Base-by-base conservation (phyloP, 2,888 invertebrate species). In the Nysson spinosus region DNA sequence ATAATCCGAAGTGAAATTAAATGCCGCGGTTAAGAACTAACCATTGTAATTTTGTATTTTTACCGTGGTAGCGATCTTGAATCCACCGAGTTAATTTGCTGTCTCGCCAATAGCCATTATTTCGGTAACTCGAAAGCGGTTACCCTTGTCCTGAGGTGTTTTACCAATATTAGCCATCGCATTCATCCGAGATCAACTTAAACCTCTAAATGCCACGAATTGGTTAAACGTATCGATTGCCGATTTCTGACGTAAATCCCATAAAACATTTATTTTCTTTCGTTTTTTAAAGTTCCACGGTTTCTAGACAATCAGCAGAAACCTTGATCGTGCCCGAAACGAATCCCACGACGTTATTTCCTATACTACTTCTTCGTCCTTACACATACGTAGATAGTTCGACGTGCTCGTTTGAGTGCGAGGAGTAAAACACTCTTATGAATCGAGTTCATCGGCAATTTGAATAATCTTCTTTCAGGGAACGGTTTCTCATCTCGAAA, bases 321-420 rank as follows among this genome's bases (percentile, higher is more conserved):
- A 72, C 69, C 71, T 78, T 69, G 70, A 77, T 79, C 77, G 71
- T 66, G 69, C 75, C 43, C 54, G 61, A 63, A 67, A 70, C 74
- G 69, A n/a, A 72, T 81, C 81, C 75, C 81, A 79, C 80, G 81
- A 81, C 75, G 73, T 78, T 78, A 73, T 77, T 79, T 74, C 69
- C 74, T 64, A 72, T 71, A 60, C 61, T 67, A 63, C 69, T 70
- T 56, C 70, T 71, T 72, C 49, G 43, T 37, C 47, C 44, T 16
- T 42, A 47, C 56, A 40, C 57, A 60, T 66, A 44, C 52, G 16
- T 17, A 4, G 30, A n/a, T n/a, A 32, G 26, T 40, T 56, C 57
- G 46, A 55, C 64, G 69, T 74, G 70, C 69, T 72, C 64, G 76
- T 69, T 75, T 75, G 62, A 68, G 71, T 71, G 57, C 61, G 62